phyloP scores from a whole-genome alignment of 2,797 vertebrate genomes.

The Dermochelys coriacea region DNA sequence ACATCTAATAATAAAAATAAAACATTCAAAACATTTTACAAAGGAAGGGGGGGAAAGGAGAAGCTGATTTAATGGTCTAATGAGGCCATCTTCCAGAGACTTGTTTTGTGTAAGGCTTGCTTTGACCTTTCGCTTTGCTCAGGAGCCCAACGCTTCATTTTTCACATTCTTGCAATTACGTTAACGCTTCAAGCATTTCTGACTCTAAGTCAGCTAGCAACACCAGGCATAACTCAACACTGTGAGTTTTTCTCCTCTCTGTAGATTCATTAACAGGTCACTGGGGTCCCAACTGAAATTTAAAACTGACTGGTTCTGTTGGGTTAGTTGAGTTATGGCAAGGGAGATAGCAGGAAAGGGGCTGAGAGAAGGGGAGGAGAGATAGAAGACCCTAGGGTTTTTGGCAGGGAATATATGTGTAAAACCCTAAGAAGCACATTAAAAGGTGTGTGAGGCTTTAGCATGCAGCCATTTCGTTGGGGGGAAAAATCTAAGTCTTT shows the following conservation, averaged over 20 bases:
- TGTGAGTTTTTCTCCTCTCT: slow-evolving; percentile 86
- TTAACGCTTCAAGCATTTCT: slow-evolving; percentile 99
- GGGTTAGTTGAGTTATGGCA: slow-evolving; percentile 84
- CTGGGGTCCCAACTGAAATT: slow-evolving; percentile 85
- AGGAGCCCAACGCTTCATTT: slow-evolving; percentile 97
- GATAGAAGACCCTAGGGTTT: slow-evolving; percentile 74
- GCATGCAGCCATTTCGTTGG: slow-evolving; percentile 66
- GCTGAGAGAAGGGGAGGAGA: slow-evolving; percentile 67
- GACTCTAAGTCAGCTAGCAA: slow-evolving; percentile 92
- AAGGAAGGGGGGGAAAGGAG: slow-evolving; percentile 72
- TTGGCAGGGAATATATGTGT: slow-evolving; percentile 71
- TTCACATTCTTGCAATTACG: slow-evolving; percentile 99
- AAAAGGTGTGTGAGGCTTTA: slow-evolving; percentile 78
- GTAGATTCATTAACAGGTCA: slow-evolving; percentile 89
- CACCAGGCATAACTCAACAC: slow-evolving; percentile 91
- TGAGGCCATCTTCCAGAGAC: slow-evolving; percentile 96
- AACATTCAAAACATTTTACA: slow-evolving; percentile 70
- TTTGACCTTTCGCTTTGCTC: slow-evolving; percentile 96
- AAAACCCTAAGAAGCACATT: slow-evolving; percentile 72
- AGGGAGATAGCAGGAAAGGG: slow-evolving; percentile 78
- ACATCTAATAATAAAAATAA: slow-evolving; percentile 75
- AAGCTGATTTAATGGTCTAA: slow-evolving; percentile 93
- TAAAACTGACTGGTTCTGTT: slow-evolving; percentile 88
- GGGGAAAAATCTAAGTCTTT: slow-evolving; percentile 63
- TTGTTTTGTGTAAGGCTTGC: slow-evolving; percentile 95